phyloP scores from a whole-genome alignment of 2,113 vertebrate genomes.

The Mobula birostris region DNA sequence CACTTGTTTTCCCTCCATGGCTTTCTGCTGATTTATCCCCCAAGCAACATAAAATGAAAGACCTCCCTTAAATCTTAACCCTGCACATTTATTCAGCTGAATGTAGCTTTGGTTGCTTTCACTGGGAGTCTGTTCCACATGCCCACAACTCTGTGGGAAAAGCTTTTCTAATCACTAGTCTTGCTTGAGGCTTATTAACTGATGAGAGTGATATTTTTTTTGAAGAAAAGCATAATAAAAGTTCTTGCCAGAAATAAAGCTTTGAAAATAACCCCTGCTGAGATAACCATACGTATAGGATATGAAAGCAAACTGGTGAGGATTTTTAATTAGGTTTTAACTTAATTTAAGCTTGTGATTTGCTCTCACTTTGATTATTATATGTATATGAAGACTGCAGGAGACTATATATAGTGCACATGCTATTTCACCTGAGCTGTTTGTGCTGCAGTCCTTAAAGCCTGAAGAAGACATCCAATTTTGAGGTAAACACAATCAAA shows the following conservation, averaged over 20 bases:
- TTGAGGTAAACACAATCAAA: background rate
- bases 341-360: constrained; percentile 5
- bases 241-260: constrained; percentile 15
- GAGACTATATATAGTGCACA: background rate
- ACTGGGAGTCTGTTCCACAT: background rate
- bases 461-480: background rate
- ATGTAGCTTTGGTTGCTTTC: constrained; percentile 1
- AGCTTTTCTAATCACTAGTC: constrained; percentile 14
- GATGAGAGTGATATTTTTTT: constrained; percentile 19
- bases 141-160: background rate
- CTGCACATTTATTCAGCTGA: background rate
- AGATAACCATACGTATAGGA: background rate
- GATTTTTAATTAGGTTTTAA: constrained; percentile 24
- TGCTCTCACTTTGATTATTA: constrained; percentile 18
- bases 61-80: background rate
- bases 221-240: constrained; percentile 11
- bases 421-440: background rate
- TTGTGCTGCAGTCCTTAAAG: background rate
- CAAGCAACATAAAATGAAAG: background rate
- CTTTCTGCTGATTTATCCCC: background rate
- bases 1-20: background rate
- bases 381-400: constrained; percentile 10
- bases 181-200: constrained; percentile 22
- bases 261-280: constrained; percentile 13
- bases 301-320: background rate